Percentiles rank a stretch among this genome's conserved stretches.
These are phyloP conservation scores for Rhynchopsitta pachyrhyncha DNA, from an alignment of 2,113 vertebrate genomes.

Conservation along the genomic window DNA sequence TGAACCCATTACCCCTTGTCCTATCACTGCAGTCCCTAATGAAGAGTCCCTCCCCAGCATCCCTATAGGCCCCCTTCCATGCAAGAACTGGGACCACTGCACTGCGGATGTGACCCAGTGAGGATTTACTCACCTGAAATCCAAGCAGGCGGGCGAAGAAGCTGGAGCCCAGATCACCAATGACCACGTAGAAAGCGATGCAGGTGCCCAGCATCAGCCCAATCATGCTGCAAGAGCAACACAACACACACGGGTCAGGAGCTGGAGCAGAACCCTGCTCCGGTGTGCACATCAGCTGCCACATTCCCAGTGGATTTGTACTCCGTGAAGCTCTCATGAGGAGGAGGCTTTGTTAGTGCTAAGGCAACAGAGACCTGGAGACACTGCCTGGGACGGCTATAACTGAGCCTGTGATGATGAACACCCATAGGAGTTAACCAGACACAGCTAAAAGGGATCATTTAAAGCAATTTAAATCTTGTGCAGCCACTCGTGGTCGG, in stretches of 20 bases:
- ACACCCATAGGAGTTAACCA: neutral
- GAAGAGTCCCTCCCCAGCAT: too few relatives aligned
- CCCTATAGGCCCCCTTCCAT: too few relatives aligned
- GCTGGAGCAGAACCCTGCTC: neutral
- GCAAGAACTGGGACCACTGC: neutral
- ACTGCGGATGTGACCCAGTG: fast-evolving
- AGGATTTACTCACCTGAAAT: conserved; percentile 80
- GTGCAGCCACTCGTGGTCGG: neutral
- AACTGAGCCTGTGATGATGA: neutral
- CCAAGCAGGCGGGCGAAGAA: conserved; percentile 92
- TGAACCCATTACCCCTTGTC: too few relatives aligned
- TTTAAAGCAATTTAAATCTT: neutral
- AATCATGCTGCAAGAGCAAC: conserved; percentile 83
- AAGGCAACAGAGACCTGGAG: neutral
- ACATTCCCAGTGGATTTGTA: neutral
- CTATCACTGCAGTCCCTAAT: too few relatives aligned
- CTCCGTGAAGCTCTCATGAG: neutral
- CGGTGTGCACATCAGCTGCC: neutral
- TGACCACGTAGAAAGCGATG: conserved; percentile 97
- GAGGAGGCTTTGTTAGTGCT: neutral
- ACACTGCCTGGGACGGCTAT: neutral
- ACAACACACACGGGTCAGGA: neutral
- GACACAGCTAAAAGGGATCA: neutral
- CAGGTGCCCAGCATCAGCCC: conserved; percentile 98
- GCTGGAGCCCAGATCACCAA: conserved; percentile 93